Evolutionary conservation across 2,113 vertebrate genomes (phyloP), one percentile per base, ranked within the genome.

Genomic region (Ctenodactylus gundi): DNA sequence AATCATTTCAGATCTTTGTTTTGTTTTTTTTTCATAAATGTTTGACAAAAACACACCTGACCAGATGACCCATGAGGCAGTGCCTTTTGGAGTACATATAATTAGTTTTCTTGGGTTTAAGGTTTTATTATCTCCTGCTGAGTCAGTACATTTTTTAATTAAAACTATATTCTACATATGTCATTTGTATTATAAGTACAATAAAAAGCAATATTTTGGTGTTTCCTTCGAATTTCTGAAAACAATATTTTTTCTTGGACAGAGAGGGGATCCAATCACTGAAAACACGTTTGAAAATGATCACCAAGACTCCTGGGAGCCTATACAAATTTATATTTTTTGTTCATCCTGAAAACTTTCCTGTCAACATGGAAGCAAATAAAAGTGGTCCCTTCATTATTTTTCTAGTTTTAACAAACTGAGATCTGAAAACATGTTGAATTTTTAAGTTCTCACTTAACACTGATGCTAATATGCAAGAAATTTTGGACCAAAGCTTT

Each of bases 241-340:
- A 58, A 80, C 34, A 85, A 49, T 46, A 67, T 21, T 78, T 27
- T 94, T 75, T 6, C 2, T 51, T 80, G 64, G 57, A 2, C 41
- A 58, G 12, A 62, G 36, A 41, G 39, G 77, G 6, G 17, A 7
- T 44, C 67, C 81, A 68, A 85, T 3, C 4, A 78, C 89, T 58
- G 72, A 41, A 93, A 93, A 72, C 10, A 73, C 6, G 36, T 17
- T 89, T 86, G 67, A 15, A 60, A 75, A 67, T 34, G 44, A 87
- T n/a, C n/a, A 68, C 23, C 7, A 29, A 64, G 60, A 36, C 0
- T 0, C 3, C 80, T 83, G 21, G 21, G 21, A 29, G 4, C 36
- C 53, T 75, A 41, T 72, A 91, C 88, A 96, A 67, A 60, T 60
- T 18, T 20, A 49, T n/a, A 29, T 51, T 67, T 90, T 90, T 87